Conservation (phyloP, 2,888 invertebrate genomes). For the Troilus luridus region DNA sequence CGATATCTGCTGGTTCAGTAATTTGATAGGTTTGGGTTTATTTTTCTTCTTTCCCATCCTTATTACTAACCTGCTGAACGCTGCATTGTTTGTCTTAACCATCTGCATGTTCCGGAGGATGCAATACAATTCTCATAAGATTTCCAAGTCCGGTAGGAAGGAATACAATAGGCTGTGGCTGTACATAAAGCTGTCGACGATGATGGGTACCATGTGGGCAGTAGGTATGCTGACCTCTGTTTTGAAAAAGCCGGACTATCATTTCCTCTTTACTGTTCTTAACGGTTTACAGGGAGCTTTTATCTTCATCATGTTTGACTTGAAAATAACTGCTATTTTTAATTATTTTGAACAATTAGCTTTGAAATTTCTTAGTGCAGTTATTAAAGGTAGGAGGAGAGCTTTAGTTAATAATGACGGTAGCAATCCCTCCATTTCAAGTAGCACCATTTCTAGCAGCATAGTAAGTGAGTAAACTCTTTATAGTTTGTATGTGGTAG, state of each 20-base stretch:
- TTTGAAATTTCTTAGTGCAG: neutral
- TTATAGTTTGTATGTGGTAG: too few relatives aligned
- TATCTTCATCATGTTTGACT: slow-evolving; percentile 61
- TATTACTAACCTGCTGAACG: slow-evolving; percentile 50
- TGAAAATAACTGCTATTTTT: slow-evolving; percentile 47
- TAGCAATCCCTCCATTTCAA: neutral
- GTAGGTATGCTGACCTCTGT: slow-evolving; percentile 54
- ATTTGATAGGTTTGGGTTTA: slow-evolving; percentile 47
- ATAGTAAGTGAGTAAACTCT: neutral
- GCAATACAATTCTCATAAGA: slow-evolving; percentile 6
- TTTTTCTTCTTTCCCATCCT: slow-evolving; percentile 58
- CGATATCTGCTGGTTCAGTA: slow-evolving; percentile 59
- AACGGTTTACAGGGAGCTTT: slow-evolving; percentile 62
- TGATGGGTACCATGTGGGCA: slow-evolving; percentile 60
- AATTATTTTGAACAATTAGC: slow-evolving; percentile 2
- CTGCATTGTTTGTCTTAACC: slow-evolving; percentile 53
- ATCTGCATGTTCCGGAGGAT: slow-evolving; percentile 58
- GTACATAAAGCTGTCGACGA: slow-evolving; percentile 58
- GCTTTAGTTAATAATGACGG: neutral
- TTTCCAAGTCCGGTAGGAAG: slow-evolving; percentile 41
- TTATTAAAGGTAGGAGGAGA: slow-evolving; percentile 7
- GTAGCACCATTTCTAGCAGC: neutral
- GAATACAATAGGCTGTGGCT: slow-evolving; percentile 60
- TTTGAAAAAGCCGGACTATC: slow-evolving; percentile 39
- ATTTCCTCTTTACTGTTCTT: slow-evolving; percentile 56